A percentile compares a stretch with the other conserved stretches of the same genome.
phyloP scores from a whole-genome alignment of 1,140 invertebrate species.

The Cyclina sinensis region DNA sequence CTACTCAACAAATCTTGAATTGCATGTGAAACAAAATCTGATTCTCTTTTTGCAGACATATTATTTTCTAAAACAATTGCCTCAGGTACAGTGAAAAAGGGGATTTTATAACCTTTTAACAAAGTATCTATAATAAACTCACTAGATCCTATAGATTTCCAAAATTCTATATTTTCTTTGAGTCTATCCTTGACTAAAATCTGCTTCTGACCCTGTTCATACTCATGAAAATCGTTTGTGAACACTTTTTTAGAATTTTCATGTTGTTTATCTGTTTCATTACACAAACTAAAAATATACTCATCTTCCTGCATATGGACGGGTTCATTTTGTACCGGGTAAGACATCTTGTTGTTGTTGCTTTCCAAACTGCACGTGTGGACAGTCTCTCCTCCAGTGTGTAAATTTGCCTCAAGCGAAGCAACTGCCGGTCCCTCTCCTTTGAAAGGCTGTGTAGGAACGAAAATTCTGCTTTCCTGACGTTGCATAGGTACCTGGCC shows the following conservation, averaged over 20 bases:
- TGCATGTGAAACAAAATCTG: too few relatives aligned
- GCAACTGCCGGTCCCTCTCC: not conserved
- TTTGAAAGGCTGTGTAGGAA: too few relatives aligned
- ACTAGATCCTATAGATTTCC: not conserved
- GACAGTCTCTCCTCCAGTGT: too few relatives aligned
- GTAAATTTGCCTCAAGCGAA: not conserved
- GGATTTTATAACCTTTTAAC: constrained; percentile 54
- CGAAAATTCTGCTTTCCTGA: too few relatives aligned
- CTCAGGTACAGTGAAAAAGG: not conserved
- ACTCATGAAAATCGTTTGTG: constrained; percentile 33
- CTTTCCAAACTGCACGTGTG: too few relatives aligned
- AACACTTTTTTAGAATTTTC: too few relatives aligned
- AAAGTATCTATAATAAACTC: constrained; percentile 58
- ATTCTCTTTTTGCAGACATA: constrained; percentile 32
- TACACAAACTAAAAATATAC: constrained; percentile 7
- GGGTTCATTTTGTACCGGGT: too few relatives aligned
- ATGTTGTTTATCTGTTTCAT: too few relatives aligned
- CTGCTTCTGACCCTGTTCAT: constrained; percentile 40
- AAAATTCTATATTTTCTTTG: constrained; percentile 12
- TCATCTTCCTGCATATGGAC: too few relatives aligned
- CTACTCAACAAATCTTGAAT: too few relatives aligned
- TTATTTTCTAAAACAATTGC: constrained; percentile 27
- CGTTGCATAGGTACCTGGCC: too few relatives aligned
- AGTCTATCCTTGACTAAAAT: constrained; percentile 22
- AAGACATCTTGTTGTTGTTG: too few relatives aligned